Base-by-base conservation (phyloP, 53 echinoderm and acorn worm genomes). In the Antedon mediterranea region DNA sequence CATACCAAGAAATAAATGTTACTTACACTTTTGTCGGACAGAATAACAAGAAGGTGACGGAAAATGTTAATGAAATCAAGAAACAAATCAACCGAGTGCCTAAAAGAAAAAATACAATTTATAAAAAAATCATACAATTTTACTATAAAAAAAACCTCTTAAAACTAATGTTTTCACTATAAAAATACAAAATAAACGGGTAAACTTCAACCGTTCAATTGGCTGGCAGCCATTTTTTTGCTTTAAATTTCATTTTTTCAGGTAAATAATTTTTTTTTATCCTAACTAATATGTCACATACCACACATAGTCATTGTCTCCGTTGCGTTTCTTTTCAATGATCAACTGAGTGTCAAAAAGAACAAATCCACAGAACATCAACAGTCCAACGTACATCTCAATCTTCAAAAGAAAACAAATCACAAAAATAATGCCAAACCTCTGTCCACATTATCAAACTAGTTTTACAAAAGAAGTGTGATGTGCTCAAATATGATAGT, bases 341-440 rank as follows among this genome's bases (percentile, higher is more conserved):
- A 98, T 98, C 78, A 98, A 85, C 73, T 98, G 98, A 44, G 98
- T 98, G 82, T 98, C 98, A 82, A 92, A 90, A 76, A 98, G 87
- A 33, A 98, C 90, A 86, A 98, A 89, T 20, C 86, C 98, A 86
- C 92, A 90, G 82, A 98, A 92, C 84, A 98, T 90, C 26, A 90
- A 70, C 72, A 98, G 83, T 43, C 98, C 92, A 79, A 98, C 71
- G 75, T 98, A 98, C 83, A 98, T 84, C 81, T 93, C 92, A 78
- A 88, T 34, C 98, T 98, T 42, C 30, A 34, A 73, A 18, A 20
- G 31, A 74, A 29, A 32, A 3, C 75, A 14, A 32, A 74, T 14
- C 1, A 74, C 26, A 18, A 74, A 72, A 28, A 29, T 72, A 14
- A 15, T 5, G 72, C n/a, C n/a, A n/a, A n/a, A n/a, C n/a, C n/a